phyloP scores from a whole-genome alignment of 2,797 vertebrate genomes.

The Apogon talboti region DNA sequence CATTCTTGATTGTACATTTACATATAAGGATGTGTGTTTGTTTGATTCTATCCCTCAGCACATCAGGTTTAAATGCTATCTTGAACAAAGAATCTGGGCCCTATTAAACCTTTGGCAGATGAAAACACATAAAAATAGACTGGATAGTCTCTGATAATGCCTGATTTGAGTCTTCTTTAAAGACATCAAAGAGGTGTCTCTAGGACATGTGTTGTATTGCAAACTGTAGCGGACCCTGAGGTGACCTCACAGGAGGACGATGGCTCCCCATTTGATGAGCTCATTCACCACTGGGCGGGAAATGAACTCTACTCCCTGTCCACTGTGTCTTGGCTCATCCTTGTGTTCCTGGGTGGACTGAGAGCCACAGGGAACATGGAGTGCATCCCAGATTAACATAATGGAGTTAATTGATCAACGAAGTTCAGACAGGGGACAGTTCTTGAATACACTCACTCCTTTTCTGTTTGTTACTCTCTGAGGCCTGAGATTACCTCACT shows the following conservation, averaged over 20 bases:
- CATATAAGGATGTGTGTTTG: constrained; percentile 38
- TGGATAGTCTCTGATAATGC: constrained; percentile 61
- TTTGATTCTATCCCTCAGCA: constrained; percentile 42
- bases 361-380: constrained; percentile 74
- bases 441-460: constrained; percentile 55
- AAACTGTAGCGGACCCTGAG: constrained; percentile 25
- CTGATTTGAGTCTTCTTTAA: constrained; percentile 57
- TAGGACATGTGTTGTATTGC: constrained; percentile 37
- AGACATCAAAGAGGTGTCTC: constrained; percentile 45
- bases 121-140: constrained; percentile 75
- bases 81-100: constrained; percentile 64
- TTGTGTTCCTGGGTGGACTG: constrained; percentile 60
- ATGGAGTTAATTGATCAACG: constrained; percentile 78
- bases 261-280: constrained; percentile 53
- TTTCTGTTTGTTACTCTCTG: constrained; percentile 53
- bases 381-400: constrained; percentile 78
- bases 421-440: constrained; percentile 68
- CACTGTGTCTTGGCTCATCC: constrained; percentile 60
- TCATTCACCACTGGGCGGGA: constrained; percentile 53
- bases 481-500: constrained; percentile 66
- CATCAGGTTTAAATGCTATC: constrained; percentile 62
- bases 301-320: constrained; percentile 58
- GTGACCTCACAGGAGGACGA: constrained; percentile 54
- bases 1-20: constrained; percentile 36
- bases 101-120: constrained; percentile 71